Percentiles rank a stretch among this genome's conserved stretches.
phyloP scores from a whole-genome alignment of 1,140 invertebrate genomes.

The Ridgeia piscesae region DNA sequence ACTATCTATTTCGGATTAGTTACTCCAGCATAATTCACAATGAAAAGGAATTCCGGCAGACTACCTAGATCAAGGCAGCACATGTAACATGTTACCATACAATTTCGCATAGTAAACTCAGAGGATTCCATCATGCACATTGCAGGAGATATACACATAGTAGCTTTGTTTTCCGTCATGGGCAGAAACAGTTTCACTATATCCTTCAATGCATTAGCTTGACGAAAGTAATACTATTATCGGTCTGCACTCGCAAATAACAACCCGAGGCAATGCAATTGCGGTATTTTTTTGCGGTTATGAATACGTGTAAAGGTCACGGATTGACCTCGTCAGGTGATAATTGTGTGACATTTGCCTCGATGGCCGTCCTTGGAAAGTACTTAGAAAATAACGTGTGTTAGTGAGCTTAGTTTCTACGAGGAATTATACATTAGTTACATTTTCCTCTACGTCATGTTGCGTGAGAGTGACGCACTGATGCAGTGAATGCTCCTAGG shows the following conservation, averaged over 20 bases:
- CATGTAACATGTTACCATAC: too few relatives aligned
- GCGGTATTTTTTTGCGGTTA: neutral
- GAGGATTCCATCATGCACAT: too few relatives aligned
- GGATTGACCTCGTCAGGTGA: neutral
- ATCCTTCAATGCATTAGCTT: neutral
- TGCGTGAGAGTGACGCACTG: neutral
- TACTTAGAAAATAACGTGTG: neutral
- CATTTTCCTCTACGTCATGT: neutral
- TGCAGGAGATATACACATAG: neutral
- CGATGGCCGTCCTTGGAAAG: neutral
- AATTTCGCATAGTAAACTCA: too few relatives aligned
- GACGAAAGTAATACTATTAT: neutral
- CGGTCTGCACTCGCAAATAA: neutral
- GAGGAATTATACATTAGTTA: neutral
- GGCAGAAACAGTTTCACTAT: neutral
- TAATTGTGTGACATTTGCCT: neutral
- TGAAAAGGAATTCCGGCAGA: too few relatives aligned
- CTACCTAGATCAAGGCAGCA: too few relatives aligned
- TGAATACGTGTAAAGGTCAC: neutral
- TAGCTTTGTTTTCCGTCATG: neutral
- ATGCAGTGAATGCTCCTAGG: neutral
- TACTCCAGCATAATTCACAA: too few relatives aligned
- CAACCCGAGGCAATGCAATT: neutral
- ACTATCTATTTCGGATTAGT: too few relatives aligned
- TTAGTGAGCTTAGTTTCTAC: neutral